phyloP scores from a whole-genome alignment of 2,888 invertebrate species.

The Drosophila pseudotakahashii region DNA sequence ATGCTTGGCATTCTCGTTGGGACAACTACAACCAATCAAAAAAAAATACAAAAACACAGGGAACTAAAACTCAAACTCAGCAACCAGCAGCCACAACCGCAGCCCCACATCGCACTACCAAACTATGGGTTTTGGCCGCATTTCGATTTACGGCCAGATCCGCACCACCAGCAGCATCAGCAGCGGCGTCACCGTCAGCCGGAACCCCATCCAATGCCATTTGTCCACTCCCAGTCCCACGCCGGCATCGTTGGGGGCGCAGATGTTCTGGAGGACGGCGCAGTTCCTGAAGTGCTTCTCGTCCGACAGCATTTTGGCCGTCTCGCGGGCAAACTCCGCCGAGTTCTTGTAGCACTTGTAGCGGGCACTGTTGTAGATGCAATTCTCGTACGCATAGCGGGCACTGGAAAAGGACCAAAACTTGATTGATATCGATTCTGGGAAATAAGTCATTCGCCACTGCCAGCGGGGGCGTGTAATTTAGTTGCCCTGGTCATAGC shows the following conservation, averaged over 20 bases:
- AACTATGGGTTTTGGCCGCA: conserved; percentile 5
- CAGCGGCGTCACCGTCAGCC: conserved; percentile 35
- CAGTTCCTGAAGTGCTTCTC: conserved; percentile 84
- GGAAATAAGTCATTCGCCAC: conserved; percentile 27
- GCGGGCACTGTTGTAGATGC: conserved; percentile 83
- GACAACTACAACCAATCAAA: conserved; percentile 44
- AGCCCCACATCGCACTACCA: conserved; percentile 12
- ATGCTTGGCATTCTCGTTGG: conserved; percentile 72
- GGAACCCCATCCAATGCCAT: conserved; percentile 12
- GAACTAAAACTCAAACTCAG: conserved; percentile 6
- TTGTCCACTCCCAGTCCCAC: neutral
- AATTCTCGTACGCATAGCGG: conserved; percentile 83
- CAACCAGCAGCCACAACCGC: conserved; percentile 20
- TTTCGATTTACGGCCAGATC: conserved; percentile 38
- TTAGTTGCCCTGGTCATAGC: neutral
- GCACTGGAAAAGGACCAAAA: conserved; percentile 66
- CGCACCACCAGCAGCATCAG: conserved; percentile 29
- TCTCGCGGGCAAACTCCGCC: conserved; percentile 82
- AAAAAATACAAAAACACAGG: neutral
- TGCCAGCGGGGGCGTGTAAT: conserved; percentile 7
- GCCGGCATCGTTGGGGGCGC: conserved; percentile 43
- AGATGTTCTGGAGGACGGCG: conserved; percentile 79
- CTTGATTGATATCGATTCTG: conserved; percentile 20
- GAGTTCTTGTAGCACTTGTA: conserved; percentile 83
- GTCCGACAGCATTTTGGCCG: conserved; percentile 83